phyloP scores from a whole-genome alignment of 2,797 vertebrate genomes.

The Hybognathus amarus region DNA sequence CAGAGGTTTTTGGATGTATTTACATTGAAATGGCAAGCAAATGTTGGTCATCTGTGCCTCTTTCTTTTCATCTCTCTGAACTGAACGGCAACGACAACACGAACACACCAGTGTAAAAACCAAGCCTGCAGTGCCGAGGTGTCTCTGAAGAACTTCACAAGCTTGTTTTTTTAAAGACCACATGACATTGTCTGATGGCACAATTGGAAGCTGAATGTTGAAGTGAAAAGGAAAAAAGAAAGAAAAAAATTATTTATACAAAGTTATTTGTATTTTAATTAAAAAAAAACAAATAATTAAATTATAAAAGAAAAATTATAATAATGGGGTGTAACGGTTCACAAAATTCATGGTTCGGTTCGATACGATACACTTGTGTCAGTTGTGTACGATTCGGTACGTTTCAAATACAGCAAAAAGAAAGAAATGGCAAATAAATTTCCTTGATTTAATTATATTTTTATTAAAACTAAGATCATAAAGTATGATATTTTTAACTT shows the following conservation, averaged over 20 bases:
- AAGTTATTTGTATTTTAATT: background rate
- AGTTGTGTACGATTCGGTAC: too few relatives aligned
- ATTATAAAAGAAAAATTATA: too few relatives aligned
- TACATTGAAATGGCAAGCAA: background rate
- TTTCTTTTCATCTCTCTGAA: constrained; percentile 1
- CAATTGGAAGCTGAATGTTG: background rate
- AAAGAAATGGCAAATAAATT: too few relatives aligned
- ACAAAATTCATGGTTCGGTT: too few relatives aligned
- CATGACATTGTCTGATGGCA: background rate
- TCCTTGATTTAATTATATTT: too few relatives aligned
- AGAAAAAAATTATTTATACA: background rate
- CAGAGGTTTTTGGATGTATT: background rate
- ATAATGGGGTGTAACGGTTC: too few relatives aligned
- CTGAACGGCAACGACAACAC: background rate
- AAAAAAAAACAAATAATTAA: background rate
- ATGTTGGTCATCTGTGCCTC: background rate
- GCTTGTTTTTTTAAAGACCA: background rate
- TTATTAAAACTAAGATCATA: too few relatives aligned
- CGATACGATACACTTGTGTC: too few relatives aligned
- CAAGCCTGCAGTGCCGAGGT: background rate
- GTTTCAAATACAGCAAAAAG: too few relatives aligned
- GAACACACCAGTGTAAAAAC: background rate
- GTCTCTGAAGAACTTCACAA: background rate
- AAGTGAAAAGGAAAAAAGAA: background rate
- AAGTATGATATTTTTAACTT: too few relatives aligned